These are phyloP conservation scores for Poecile montanus DNA, from an alignment of 2,797 vertebrate genomes.

Conservation along the genomic window DNA sequence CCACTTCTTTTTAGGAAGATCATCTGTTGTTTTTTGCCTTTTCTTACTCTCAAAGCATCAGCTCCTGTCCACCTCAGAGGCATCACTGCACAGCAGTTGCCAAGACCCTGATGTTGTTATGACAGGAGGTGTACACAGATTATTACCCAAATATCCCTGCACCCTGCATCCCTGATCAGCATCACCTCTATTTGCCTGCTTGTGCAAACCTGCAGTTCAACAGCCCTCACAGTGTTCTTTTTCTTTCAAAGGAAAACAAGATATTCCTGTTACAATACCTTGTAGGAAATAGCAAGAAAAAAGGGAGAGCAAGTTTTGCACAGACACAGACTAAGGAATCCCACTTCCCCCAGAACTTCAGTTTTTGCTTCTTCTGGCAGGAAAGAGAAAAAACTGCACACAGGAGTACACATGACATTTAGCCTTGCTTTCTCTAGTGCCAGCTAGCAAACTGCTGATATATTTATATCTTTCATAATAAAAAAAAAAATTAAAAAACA, in stretches of 20 bases:
- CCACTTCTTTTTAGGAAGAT: not conserved
- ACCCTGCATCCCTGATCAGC: not conserved
- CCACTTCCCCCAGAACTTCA: not conserved
- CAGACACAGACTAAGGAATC: not conserved
- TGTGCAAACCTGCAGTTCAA: not conserved
- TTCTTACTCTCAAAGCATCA: not conserved
- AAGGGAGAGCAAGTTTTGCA: not conserved
- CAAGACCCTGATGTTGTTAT: not conserved
- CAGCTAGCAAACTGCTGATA: not conserved
- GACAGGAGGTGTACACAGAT: not conserved
- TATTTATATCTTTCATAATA: not conserved
- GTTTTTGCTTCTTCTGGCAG: not conserved
- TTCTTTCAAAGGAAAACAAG: not conserved
- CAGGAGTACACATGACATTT: not conserved
- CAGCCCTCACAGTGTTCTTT: not conserved
- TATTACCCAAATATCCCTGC: not conserved
- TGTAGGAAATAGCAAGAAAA: not conserved
- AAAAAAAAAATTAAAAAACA: not conserved
- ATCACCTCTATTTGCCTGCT: not conserved
- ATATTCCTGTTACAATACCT: not conserved
- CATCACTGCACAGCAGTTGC: rapidly evolving
- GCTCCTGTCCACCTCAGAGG: not conserved
- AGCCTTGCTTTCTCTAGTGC: not conserved
- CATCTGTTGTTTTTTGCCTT: not conserved
- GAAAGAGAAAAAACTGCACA: not conserved